These are phyloP conservation scores for Drosophila prosaltans DNA, from an alignment of 1,140 invertebrate species.

Conservation along the genomic window DNA sequence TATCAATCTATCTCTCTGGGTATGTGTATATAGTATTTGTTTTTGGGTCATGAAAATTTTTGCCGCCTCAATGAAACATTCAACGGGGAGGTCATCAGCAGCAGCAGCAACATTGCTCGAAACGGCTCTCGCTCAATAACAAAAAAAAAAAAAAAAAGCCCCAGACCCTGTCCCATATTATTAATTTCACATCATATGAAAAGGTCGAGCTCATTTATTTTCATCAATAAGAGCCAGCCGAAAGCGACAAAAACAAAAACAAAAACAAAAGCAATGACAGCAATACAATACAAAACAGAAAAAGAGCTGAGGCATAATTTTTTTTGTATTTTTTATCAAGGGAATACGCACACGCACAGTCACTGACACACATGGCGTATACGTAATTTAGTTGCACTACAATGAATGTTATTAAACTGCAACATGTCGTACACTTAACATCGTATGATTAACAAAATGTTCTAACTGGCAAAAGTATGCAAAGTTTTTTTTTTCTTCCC, in stretches of 20 bases:
- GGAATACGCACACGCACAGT: neutral
- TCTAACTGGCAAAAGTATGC: too few species aligned
- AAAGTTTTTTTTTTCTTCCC: too few species aligned
- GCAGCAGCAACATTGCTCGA: constrained; percentile 31
- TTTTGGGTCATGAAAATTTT: constrained; percentile 65
- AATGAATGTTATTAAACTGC: too few species aligned
- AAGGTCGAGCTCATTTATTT: constrained; percentile 64
- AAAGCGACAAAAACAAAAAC: constrained; percentile 9
- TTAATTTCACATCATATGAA: constrained; percentile 63
- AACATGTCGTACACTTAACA: neutral
- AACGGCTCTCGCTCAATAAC: constrained; percentile 25
- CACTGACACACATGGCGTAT: neutral
- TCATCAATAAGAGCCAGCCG: constrained; percentile 49
- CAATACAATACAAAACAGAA: neutral
- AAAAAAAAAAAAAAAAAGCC: neutral
- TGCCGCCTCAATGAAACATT: constrained; percentile 40
- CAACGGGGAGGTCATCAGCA: constrained; percentile 51
- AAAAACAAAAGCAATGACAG: constrained; percentile 33
- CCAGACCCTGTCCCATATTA: constrained; percentile 74
- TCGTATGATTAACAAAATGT: too few species aligned
- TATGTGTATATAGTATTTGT: constrained; percentile 37
- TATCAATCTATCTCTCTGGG: neutral
- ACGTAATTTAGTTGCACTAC: neutral
- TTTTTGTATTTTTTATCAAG: constrained; percentile 14
- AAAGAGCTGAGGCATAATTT: constrained; percentile 16